Percentiles rank a stretch among this genome's conserved stretches.
phyloP scores from a whole-genome alignment of 2,888 invertebrate species.

The Oligia latruncula region DNA sequence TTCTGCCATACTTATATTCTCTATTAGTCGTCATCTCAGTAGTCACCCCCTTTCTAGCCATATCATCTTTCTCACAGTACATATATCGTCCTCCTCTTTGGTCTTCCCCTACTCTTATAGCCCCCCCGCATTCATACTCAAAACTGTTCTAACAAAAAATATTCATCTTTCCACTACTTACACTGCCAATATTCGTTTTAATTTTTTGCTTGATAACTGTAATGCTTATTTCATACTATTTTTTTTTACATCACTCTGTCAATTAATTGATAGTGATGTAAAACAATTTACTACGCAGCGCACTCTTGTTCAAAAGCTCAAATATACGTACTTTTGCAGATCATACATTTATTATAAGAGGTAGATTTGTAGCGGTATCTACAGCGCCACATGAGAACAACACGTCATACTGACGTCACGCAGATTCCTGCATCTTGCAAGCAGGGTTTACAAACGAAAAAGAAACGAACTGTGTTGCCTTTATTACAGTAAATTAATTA shows the following conservation, averaged over 20 bases:
- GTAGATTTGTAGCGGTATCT: too few relatives aligned
- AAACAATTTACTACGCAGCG: background rate
- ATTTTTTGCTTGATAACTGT: background rate
- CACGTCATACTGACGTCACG: too few relatives aligned
- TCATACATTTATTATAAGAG: background rate
- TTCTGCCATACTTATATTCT: background rate
- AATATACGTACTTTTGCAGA: background rate
- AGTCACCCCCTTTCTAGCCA: background rate
- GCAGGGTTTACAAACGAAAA: constrained; percentile 14
- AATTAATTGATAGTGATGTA: background rate
- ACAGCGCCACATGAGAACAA: too few relatives aligned
- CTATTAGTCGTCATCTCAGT: background rate
- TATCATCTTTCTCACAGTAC: background rate
- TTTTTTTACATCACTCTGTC: too few relatives aligned
- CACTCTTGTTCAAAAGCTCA: background rate
- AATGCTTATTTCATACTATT: background rate
- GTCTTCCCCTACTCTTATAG: background rate
- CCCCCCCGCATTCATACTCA: background rate
- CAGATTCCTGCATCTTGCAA: too few relatives aligned
- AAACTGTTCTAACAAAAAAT: background rate
- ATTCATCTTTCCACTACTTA: background rate
- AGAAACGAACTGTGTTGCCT: constrained; percentile 12
- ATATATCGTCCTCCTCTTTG: background rate
- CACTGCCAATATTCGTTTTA: background rate
- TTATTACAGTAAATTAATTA: constrained; percentile 26